A percentile compares a stretch with the other conserved stretches of the same genome.
These are phyloP conservation scores for Sericinus montela DNA, from an alignment of 2,888 invertebrate species.

Conservation along the genomic window DNA sequence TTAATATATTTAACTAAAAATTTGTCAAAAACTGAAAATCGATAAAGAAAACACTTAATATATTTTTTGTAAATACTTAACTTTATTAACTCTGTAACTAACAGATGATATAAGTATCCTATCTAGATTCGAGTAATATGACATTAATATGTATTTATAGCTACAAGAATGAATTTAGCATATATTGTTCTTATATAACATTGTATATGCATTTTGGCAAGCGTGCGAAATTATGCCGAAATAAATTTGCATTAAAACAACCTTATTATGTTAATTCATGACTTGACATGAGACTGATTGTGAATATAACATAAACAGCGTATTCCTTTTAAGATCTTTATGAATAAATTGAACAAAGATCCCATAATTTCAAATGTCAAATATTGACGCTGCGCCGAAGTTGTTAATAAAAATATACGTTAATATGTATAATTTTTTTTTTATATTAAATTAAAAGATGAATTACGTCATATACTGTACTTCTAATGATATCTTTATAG, in stretches of 20 bases:
- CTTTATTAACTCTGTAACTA: conserved; percentile 78
- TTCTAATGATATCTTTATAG: too few relatives aligned
- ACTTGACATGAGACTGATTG: too few relatives aligned
- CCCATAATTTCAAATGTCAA: too few relatives aligned
- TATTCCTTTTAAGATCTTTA: too few relatives aligned
- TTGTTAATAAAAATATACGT: too few relatives aligned
- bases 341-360: too few relatives aligned
- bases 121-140: conserved; percentile 72
- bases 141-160: conserved; percentile 69
- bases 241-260: neutral
- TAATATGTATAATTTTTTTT: too few relatives aligned
- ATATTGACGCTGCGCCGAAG: too few relatives aligned
- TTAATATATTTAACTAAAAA: too few relatives aligned
- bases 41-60: conserved; percentile 42
- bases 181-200: conserved; percentile 23
- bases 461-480: too few relatives aligned
- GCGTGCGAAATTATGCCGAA: conserved; percentile 29
- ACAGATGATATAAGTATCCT: conserved; percentile 76
- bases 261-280: neutral
- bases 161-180: conserved; percentile 72
- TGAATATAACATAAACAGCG: too few relatives aligned
- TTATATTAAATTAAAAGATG: too few relatives aligned
- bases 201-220: conserved; percentile 34
- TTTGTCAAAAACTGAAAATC: neutral
- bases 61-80: conserved; percentile 72